Evolutionary conservation across 2,113 vertebrate genomes (phyloP), one percentile per base, ranked within the genome.

Genomic region (Dinomys branickii): DNA sequence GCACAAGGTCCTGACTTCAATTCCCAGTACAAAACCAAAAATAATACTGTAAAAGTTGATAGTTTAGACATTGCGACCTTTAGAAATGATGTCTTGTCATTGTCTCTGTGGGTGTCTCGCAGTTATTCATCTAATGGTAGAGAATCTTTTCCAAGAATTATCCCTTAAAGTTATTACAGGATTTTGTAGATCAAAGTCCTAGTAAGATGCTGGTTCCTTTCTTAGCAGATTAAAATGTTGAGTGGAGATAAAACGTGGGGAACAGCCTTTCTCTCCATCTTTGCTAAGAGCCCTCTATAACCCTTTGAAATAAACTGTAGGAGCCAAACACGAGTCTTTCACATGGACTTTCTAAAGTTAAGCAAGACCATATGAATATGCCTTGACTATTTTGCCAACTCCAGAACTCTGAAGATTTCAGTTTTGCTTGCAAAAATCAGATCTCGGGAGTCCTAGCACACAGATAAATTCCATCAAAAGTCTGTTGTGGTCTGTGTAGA

Each of bases 131-230:
- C 63, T 67, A 71, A 50, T 22, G 35, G 56, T 61, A 65, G 6
- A 54, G 7, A 47, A 71, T 92, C 19, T 87, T 94, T 94, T 86
- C 80, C 30, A 94, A 78, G 86, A 85, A 93, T 71, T 69, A 22
- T 16, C 52, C 93, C 52, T 93, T 65, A 35, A 75, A 44, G 44
- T 78, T 78, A 38, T 67, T 63, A 41, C 58, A 33, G 54, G 52
- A 61, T 81, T 88, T 41, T 59, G 85, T 50, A 95, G 87, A 94
- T 41, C 28, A 67, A 7, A 88, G n/a, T 78, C 54, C 24, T 83
- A 14, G 1, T 77, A 28, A 69, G 67, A 91, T 86, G 28, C 33
- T 81, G 58, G 35, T 71, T 26, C 26, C 61, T 85, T 77, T 80
- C 52, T 69, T 69, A 54, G n/a, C n/a, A 59, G 28, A 86, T 47